Percentiles rank a stretch among this genome's conserved stretches.
Conservation (phyloP, 2,888 invertebrate genomes). For the Heliconius ethilla region DNA sequence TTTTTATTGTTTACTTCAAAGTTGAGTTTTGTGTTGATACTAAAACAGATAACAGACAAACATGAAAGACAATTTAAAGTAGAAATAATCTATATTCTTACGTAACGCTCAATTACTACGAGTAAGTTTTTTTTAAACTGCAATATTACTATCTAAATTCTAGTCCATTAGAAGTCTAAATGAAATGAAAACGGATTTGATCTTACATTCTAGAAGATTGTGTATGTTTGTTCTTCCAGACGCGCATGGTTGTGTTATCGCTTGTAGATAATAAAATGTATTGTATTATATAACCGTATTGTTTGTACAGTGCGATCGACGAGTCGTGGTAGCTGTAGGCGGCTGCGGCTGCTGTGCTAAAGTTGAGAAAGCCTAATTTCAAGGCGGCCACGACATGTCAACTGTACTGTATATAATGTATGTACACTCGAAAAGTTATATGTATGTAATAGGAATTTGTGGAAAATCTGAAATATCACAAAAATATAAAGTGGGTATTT, state of each 20-base stretch:
- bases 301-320: neutral
- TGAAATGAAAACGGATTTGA: constrained; percentile 38
- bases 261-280: constrained; percentile 27
- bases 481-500: neutral
- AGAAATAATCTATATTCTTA: constrained; percentile 20
- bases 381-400: neutral
- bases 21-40: neutral
- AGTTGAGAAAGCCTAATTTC: neutral
- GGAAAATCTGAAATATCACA: constrained; percentile 17
- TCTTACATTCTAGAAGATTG: constrained; percentile 33
- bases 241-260: constrained; percentile 38
- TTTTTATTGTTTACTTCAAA: neutral
- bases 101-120: constrained; percentile 74
- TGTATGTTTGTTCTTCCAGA: constrained; percentile 38
- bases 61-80: constrained; percentile 11
- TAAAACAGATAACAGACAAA: constrained; percentile 6
- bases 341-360: neutral
- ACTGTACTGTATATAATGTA: neutral
- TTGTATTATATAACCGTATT: neutral
- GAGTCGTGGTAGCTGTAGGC: neutral
- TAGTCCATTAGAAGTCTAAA: constrained; percentile 63
- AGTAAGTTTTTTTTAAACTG: constrained; percentile 50
- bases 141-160: constrained; percentile 47
- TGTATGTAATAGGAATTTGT: neutral
- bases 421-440: constrained; percentile 5